Evolutionary conservation across 92 coral and sea anemone species (phyloP).

Genomic region (Scolanthus callimorphus): DNA sequence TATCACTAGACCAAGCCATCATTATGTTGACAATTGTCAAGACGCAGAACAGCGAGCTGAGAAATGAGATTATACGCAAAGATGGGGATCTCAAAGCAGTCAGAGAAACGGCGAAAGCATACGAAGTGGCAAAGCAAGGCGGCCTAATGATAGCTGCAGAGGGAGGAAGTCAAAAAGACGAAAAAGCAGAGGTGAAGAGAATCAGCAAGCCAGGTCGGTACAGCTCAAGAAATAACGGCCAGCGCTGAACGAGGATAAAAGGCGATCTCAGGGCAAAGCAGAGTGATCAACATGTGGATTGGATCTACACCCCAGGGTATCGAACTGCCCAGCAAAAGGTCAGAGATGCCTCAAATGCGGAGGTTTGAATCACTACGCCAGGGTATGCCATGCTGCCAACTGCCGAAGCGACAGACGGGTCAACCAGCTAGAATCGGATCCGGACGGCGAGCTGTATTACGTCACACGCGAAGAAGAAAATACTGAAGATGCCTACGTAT

Average conservation of each 20-base stretch:
- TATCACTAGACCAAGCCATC: constrained; percentile 14
- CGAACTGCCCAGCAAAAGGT: constrained; percentile 15
- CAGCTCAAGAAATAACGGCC: constrained; percentile 26
- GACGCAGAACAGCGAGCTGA: constrained; percentile 29
- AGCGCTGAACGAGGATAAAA: constrained; percentile 10
- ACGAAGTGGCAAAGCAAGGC: constrained; percentile 27
- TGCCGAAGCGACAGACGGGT: constrained; percentile 8
- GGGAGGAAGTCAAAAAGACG: constrained; percentile 14
- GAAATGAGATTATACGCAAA: constrained; percentile 29
- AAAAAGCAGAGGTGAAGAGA: constrained; percentile 31
- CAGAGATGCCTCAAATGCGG: constrained; percentile 34
- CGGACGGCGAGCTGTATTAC: neutral
- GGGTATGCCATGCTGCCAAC: constrained; percentile 5
- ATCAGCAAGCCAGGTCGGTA: constrained; percentile 40
- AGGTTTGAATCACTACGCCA: constrained; percentile 16
- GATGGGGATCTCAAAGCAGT: constrained; percentile 34
- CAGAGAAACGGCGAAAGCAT: constrained; percentile 26
- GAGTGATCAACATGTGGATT: constrained; percentile 14
- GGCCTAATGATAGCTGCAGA: constrained; percentile 21
- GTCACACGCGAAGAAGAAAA: neutral
- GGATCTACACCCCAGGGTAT: constrained; percentile 6
- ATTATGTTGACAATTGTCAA: constrained; percentile 28
- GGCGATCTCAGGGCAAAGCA: constrained; percentile 13
- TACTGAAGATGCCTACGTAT: constrained; percentile 16
- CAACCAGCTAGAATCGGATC: constrained; percentile 10